Evolutionary conservation across 35 echinoderm and acorn worm species (phyloP).

Genomic region (Nesometra sesokonis): DNA sequence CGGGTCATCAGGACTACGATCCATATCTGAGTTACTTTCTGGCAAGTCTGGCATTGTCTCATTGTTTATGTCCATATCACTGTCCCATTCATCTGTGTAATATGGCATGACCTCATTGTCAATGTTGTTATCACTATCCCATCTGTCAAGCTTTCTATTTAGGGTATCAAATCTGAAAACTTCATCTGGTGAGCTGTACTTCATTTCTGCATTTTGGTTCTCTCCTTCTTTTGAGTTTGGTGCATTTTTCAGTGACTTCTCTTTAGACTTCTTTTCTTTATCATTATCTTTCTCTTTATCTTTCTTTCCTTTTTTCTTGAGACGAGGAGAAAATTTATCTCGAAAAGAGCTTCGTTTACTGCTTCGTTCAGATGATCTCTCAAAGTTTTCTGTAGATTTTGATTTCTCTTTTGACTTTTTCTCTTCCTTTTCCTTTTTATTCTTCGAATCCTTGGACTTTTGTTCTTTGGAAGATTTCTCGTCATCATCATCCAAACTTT

Average conservation of each 20-base stretch:
- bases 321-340: background rate
- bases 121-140: conserved; percentile 90
- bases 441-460: background rate
- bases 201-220: background rate
- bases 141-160: conserved; percentile 48
- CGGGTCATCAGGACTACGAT: background rate
- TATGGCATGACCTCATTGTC: conserved; percentile 82
- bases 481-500: conserved; percentile 34
- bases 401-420: conserved; percentile 27
- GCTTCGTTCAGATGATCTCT: conserved; percentile 6
- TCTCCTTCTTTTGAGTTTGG: background rate
- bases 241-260: conserved; percentile 9
- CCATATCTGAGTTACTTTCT: conserved; percentile 47
- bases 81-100: conserved; percentile 84
- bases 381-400: conserved; percentile 33
- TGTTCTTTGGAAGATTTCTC: conserved; percentile 20
- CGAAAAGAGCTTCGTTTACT: background rate
- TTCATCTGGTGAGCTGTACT: background rate
- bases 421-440: conserved; percentile 24
- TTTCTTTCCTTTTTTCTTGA: background rate
- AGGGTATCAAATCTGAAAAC: conserved; percentile 32
- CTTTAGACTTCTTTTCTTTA: conserved; percentile 24
- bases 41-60: conserved; percentile 64
- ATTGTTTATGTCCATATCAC: conserved; percentile 73
- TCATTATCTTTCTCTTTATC: background rate